A percentile compares a stretch with the other conserved stretches of the same genome.
phyloP scores from a whole-genome alignment of 2,113 vertebrate species.

The Indicator maculatus region DNA sequence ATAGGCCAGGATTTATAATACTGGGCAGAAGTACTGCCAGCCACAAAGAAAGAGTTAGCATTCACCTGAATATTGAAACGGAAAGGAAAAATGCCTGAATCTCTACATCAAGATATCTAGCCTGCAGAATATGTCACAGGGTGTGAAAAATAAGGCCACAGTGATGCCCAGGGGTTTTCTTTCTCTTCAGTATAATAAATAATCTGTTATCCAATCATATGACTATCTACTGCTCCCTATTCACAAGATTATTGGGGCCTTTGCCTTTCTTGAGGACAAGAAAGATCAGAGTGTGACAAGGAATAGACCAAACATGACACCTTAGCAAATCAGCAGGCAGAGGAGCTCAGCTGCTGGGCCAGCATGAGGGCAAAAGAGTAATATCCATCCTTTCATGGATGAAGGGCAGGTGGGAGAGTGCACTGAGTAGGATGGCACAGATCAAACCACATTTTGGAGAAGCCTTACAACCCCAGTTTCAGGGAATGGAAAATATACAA shows the following conservation, averaged over 20 bases:
- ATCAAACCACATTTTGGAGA: background rate
- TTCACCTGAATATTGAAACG: background rate
- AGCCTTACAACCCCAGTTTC: background rate
- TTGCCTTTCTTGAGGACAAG: background rate
- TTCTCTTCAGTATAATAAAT: background rate
- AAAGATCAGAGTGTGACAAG: background rate
- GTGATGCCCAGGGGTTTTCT: accelerated
- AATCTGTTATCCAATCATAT: background rate
- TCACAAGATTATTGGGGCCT: background rate
- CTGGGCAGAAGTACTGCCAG: background rate
- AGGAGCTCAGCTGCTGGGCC: background rate
- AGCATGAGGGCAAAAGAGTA: background rate
- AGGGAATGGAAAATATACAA: background rate
- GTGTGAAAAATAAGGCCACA: background rate
- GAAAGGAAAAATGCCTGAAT: background rate
- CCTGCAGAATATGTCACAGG: background rate
- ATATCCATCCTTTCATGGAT: background rate
- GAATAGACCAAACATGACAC: background rate
- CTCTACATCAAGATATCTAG: background rate
- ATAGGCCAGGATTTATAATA: background rate
- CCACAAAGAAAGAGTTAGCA: accelerated
- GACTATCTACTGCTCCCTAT: background rate
- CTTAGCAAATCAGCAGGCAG: background rate
- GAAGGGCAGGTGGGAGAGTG: background rate
- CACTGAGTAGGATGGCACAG: background rate